These are phyloP conservation scores for Acromyrmex heyeri DNA, from an alignment of 1,140 invertebrate species.

Conservation along the genomic window DNA sequence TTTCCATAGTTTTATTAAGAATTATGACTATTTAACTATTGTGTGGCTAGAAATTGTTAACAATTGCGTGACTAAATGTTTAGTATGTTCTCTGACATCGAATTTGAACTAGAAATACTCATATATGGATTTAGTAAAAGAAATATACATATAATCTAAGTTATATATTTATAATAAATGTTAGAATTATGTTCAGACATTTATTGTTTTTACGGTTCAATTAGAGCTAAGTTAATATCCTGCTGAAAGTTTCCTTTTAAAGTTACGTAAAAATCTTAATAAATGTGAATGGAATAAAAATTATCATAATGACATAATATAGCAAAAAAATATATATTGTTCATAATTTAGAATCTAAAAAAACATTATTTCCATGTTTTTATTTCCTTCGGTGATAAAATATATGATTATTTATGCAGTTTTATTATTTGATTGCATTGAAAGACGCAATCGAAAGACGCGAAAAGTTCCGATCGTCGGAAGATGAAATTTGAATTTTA, in stretches of 20 bases:
- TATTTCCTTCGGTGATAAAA: constrained; percentile 16
- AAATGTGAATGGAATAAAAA: background rate
- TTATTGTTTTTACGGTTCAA: background rate
- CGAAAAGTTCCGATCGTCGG: background rate
- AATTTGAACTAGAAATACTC: background rate
- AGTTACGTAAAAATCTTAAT: background rate
- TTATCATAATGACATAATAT: background rate
- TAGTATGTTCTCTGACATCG: background rate
- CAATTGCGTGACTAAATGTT: background rate
- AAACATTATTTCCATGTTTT: background rate
- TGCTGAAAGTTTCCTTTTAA: background rate
- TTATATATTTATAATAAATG: background rate
- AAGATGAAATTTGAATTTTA: constrained; percentile 40
- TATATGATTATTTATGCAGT: background rate
- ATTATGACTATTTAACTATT: background rate
- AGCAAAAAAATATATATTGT: background rate
- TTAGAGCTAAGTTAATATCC: background rate
- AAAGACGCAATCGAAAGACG: background rate
- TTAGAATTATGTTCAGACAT: background rate
- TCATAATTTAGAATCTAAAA: background rate
- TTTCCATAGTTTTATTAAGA: constrained; percentile 12
- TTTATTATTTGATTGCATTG: background rate
- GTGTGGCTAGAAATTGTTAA: background rate
- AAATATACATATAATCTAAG: background rate
- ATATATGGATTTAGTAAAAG: background rate